phyloP scores from a whole-genome alignment of 1,140 invertebrate species.

The Aricia agestis region DNA sequence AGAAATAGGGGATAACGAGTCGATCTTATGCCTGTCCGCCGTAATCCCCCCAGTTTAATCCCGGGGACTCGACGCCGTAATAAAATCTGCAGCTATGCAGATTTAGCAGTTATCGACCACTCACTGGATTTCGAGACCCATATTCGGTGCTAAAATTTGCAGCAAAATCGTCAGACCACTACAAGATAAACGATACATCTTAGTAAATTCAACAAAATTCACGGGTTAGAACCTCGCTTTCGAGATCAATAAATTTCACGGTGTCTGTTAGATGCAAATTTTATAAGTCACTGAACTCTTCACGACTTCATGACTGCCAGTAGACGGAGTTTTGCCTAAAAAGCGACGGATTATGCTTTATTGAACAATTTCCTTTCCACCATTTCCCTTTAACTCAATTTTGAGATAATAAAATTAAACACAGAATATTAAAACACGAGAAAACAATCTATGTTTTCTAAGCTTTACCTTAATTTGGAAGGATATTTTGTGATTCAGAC shows the following conservation, averaged over 20 bases:
- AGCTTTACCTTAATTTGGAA: not conserved
- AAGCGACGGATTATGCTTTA: not conserved
- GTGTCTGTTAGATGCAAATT: too few species aligned
- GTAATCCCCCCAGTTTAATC: constrained; percentile 13
- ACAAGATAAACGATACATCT: too few species aligned
- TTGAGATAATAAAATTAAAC: not conserved
- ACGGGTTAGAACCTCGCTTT: not conserved
- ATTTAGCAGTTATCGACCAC: constrained; percentile 10
- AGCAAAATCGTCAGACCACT: too few species aligned
- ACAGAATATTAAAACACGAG: constrained; percentile 10
- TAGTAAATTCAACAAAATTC: not conserved
- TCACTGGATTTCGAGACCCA: not conserved
- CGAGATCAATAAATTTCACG: not conserved
- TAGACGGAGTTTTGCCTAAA: not conserved
- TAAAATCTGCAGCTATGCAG: constrained; percentile 9
- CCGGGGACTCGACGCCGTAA: not conserved
- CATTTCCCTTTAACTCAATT: not conserved
- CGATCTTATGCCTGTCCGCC: not conserved
- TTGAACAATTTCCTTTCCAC: not conserved
- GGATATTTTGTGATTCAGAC: not conserved
- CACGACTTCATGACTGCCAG: not conserved
- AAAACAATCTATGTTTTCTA: not conserved
- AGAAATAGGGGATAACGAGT: constrained; percentile 6
- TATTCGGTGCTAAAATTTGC: not conserved
- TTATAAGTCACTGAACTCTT: not conserved